Conservation (phyloP, 2,797 vertebrate genomes). For the Syngnathus acus region DNA sequence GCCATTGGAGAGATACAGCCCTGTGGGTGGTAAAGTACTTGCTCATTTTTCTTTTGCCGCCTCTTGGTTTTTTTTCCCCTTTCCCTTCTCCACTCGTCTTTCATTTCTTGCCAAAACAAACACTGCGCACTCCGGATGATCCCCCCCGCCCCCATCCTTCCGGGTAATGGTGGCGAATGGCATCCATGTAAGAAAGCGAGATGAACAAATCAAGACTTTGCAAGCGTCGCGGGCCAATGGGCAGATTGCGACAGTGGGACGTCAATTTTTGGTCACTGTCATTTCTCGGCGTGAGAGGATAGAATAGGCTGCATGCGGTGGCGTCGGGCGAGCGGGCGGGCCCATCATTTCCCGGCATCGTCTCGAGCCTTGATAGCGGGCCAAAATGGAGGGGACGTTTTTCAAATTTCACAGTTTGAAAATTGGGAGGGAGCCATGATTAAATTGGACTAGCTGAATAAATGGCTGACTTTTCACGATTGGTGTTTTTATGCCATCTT, state of each 20-base stretch:
- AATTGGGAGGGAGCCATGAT: slow-evolving; percentile 46
- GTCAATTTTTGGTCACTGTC: slow-evolving; percentile 46
- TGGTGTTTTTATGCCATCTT: slow-evolving; percentile 11
- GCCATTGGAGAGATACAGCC: slow-evolving; percentile 49
- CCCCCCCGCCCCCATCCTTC: slow-evolving; percentile 20
- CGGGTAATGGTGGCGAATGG: slow-evolving; percentile 40
- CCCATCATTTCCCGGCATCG: slow-evolving; percentile 46
- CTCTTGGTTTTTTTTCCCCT: slow-evolving; percentile 11
- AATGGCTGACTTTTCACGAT: slow-evolving; percentile 34
- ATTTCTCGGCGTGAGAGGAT: slow-evolving; percentile 51
- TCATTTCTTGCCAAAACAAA: slow-evolving; percentile 19
- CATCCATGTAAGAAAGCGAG: slow-evolving; percentile 30
- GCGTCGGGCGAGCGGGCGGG: slow-evolving; percentile 10
- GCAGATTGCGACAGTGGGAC: slow-evolving; percentile 56
- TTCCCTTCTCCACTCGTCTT: slow-evolving; percentile 21
- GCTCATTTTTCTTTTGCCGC: slow-evolving; percentile 31
- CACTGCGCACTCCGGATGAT: slow-evolving; percentile 12
- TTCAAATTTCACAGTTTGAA: slow-evolving; percentile 51
- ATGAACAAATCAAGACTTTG: slow-evolving; percentile 50
- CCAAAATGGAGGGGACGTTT: slow-evolving; percentile 48
- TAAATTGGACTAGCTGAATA: slow-evolving; percentile 43
- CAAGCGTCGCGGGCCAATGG: slow-evolving; percentile 29
- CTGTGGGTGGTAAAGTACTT: slow-evolving; percentile 55
- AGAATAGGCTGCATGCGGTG: slow-evolving; percentile 46
- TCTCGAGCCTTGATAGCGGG: slow-evolving; percentile 38